These are phyloP conservation scores for Rhyacichthys aspro DNA, from an alignment of 2,797 vertebrate species.

Conservation along the genomic window DNA sequence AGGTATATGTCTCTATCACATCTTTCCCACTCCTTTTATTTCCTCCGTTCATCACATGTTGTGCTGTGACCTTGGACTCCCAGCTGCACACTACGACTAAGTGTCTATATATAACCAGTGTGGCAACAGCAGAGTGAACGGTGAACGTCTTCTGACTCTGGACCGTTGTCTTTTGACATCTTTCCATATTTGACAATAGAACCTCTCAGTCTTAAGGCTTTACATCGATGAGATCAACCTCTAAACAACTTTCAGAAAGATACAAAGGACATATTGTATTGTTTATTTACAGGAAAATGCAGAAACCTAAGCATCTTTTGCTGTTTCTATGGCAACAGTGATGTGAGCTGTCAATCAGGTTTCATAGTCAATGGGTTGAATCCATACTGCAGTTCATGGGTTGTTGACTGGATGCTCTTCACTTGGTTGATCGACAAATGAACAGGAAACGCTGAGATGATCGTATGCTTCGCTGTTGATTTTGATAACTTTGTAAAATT, in stretches of 20 bases:
- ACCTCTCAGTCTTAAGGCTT: background rate
- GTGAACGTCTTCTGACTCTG: constrained; percentile 6
- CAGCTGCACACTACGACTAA: constrained; percentile 36
- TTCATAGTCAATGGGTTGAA: constrained; percentile 14
- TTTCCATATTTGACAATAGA: background rate
- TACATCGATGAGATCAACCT: background rate
- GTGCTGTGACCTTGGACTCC: constrained; percentile 40
- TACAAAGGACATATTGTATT: background rate
- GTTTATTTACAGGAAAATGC: constrained; percentile 1
- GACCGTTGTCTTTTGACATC: constrained; percentile 1
- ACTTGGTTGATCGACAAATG: constrained; percentile 3
- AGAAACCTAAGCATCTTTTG: constrained; percentile 5
- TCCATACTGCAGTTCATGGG: background rate
- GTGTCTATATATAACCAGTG: constrained; percentile 44
- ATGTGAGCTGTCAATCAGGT: constrained; percentile 28
- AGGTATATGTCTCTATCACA: background rate
- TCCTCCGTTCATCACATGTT: constrained; percentile 30
- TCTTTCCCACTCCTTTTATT: background rate
- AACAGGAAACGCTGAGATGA: background rate
- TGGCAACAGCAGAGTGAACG: constrained; percentile 14
- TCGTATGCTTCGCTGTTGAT: background rate
- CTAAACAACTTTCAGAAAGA: constrained; percentile 4
- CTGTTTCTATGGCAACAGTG: constrained; percentile 47
- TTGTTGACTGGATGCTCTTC: background rate
- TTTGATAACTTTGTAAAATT: background rate